These are phyloP conservation scores for Palythoa grandiflora DNA, from an alignment of 92 coral and sea anemone genomes.

Conservation along the genomic window DNA sequence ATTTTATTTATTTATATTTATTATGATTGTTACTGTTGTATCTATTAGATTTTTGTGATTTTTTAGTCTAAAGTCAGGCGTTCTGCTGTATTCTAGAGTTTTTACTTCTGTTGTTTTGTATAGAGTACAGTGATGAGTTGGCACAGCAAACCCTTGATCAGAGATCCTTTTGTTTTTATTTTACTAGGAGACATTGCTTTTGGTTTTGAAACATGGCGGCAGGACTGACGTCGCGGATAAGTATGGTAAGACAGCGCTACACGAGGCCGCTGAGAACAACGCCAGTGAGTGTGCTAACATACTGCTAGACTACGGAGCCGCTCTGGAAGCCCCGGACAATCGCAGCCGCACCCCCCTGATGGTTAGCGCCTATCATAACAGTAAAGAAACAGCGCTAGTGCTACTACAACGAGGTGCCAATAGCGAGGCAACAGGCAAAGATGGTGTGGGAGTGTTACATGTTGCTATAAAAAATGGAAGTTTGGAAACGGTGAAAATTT, in stretches of 20 bases:
- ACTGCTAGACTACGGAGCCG: conserved; percentile 21
- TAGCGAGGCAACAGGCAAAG: conserved; percentile 13
- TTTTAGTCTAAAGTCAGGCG: too few relatives aligned
- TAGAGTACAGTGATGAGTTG: neutral
- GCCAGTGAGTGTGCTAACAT: conserved; percentile 24
- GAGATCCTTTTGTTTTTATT: neutral
- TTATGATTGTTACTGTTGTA: too few relatives aligned
- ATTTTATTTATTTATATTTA: too few relatives aligned
- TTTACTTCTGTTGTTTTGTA: too few relatives aligned
- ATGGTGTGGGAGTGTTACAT: conserved; percentile 25
- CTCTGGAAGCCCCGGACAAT: conserved; percentile 14
- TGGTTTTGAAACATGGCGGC: conserved; percentile 10
- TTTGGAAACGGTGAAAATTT: conserved; percentile 2
- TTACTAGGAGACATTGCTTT: conserved; percentile 7
- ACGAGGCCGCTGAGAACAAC: conserved; percentile 37
- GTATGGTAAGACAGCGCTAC: conserved; percentile 14
- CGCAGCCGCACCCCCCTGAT: conserved; percentile 40
- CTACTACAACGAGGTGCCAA: conserved; percentile 14
- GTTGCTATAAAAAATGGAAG: conserved; percentile 22
- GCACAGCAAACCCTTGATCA: neutral
- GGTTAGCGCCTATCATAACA: conserved; percentile 16
- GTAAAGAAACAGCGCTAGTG: conserved; percentile 7
- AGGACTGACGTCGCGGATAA: neutral
- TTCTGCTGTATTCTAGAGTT: too few relatives aligned
- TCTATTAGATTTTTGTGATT: neutral